phyloP scores from a whole-genome alignment of 2,797 vertebrate species.

The Apogon talboti region DNA sequence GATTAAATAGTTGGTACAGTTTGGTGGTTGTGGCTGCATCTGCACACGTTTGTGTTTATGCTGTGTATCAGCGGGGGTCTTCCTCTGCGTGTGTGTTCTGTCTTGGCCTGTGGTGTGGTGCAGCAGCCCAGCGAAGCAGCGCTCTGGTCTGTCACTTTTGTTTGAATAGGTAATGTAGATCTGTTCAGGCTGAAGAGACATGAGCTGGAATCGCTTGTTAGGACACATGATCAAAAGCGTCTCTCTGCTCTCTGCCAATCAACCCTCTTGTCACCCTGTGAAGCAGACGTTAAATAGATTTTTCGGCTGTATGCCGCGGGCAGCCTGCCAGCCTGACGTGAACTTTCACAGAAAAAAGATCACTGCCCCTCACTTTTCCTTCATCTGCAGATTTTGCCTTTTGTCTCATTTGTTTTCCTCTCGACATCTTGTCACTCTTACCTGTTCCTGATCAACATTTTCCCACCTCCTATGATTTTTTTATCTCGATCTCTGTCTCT shows the following conservation, averaged over 20 bases:
- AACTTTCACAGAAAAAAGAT: slow-evolving; percentile 88
- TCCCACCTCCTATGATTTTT: slow-evolving; percentile 53
- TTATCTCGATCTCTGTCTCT: slow-evolving; percentile 44
- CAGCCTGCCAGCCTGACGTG: slow-evolving; percentile 92
- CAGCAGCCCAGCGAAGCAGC: slow-evolving; percentile 88
- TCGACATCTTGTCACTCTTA: slow-evolving; percentile 18
- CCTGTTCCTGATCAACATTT: slow-evolving; percentile 45
- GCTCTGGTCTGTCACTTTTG: slow-evolving; percentile 95
- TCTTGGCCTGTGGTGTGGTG: slow-evolving; percentile 86
- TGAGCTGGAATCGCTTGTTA: slow-evolving; percentile 98
- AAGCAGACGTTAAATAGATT: slow-evolving; percentile 96
- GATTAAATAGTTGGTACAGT: slow-evolving; percentile 78
- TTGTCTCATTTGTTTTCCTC: slow-evolving; percentile 34
- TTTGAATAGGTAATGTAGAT: slow-evolving; percentile 98
- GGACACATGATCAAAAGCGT: slow-evolving; percentile 97
- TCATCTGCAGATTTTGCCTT: slow-evolving; percentile 75
- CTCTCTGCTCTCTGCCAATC: slow-evolving; percentile 96
- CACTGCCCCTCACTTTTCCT: slow-evolving; percentile 83
- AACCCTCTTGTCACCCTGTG: slow-evolving; percentile 93
- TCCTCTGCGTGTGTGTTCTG: slow-evolving; percentile 54
- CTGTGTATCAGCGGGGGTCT: slow-evolving; percentile 51
- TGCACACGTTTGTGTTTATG: background rate
- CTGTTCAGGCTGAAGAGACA: slow-evolving; percentile 93
- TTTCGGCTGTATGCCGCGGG: slow-evolving; percentile 87
- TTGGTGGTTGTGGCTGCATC: slow-evolving; percentile 26